Evolutionary conservation across 2,113 vertebrate genomes (phyloP), one percentile per base, ranked within the genome.

Genomic region (Corythaixoides concolor): DNA sequence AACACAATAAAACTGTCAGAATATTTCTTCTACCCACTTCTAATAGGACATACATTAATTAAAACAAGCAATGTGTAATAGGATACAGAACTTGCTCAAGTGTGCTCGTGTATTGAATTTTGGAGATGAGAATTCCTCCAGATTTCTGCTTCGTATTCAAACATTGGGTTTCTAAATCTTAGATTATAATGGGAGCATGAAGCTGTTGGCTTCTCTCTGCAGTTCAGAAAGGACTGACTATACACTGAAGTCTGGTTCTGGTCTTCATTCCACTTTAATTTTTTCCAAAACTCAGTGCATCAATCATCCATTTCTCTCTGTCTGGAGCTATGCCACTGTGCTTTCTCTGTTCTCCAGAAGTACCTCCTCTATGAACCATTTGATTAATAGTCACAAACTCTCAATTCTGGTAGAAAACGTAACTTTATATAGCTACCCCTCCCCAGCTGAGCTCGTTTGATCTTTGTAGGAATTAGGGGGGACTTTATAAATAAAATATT

Each of bases 1-100:
- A 93, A 70, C 41, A 63, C 66, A 91, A 91, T 92, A 91, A 95
- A 97, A 90, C 72, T 91, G 90, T 52, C 67, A 95, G 60, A 55
- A 55, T 73, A 43, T 67, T 89, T 94, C 63, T 68, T 76, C 53
- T 88, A 88, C 72, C 41, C 30, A n/a, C 37, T 92, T 82, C 80
- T 86, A 94, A 75, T 69, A 92, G 74, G 58, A 68, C 43, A 83
- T 30, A 39, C 24, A 50, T 96, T 95, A 95, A 93, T 94, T 96
- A 93, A 94, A 97, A 66, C 45, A 96, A 96, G 64, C 16, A 76
- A 81, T 15, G 59, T 76, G 53, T 90, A 93, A 77, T 41, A 47
- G 9, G 60, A 95, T 91, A 68, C 89, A 93, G 93, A 94, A 87
- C 12, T 80, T 88, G 28, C 20, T 91, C 41, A 68, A 85, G 24